Evolutionary conservation across 1,140 invertebrate species (phyloP), one percentile per base, ranked within the genome.

Genomic region (Caenorhabditis briggsae): DNA sequence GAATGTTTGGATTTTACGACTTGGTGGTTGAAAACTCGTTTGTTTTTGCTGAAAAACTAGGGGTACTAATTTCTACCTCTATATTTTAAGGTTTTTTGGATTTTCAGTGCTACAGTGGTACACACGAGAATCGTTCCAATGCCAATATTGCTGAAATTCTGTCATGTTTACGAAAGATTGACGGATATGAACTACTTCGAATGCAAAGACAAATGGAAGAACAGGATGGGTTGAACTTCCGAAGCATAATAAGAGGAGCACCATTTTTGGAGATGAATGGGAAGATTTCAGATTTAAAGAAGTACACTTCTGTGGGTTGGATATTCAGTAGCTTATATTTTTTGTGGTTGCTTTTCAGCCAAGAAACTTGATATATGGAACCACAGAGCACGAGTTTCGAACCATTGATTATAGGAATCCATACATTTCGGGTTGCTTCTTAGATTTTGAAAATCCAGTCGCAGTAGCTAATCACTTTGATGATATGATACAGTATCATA

Each of bases 191-290:
- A 53, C 5, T 78, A 5, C n/a, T 78, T 5, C 20, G 20, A 78
- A 78, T 78, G 18, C 70, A 78, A 43, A 78, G 46, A 50, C n/a
- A 78, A 23, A 78, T 78, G 70, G 70, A 78, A 50, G 70, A 78
- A 18, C 14, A 43, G n/a, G 70, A 78, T 53, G 33, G 41, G 5
- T n/a, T 48, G n/a, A 50, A 78, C 14, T 78, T 78, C 46, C 6
- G 70, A 53, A 78, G 70, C 46, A 50, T 78, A 18, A 8, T 78
- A 3, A 78, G 70, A 50, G 70, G 70, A 2, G 70, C 70, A 20
- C 70, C 70, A 23, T 78, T 78, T 23, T 53, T 78, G 23, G 46
- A 50, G n/a, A 6, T 53, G 0, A 50, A 78, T 78, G 70, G 70
- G 14, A 78, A 50, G 41, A 25, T 78, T 20, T 46, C 70, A 23